Conservation (phyloP, 2,113 vertebrate genomes). For the Arothron firmamentum region DNA sequence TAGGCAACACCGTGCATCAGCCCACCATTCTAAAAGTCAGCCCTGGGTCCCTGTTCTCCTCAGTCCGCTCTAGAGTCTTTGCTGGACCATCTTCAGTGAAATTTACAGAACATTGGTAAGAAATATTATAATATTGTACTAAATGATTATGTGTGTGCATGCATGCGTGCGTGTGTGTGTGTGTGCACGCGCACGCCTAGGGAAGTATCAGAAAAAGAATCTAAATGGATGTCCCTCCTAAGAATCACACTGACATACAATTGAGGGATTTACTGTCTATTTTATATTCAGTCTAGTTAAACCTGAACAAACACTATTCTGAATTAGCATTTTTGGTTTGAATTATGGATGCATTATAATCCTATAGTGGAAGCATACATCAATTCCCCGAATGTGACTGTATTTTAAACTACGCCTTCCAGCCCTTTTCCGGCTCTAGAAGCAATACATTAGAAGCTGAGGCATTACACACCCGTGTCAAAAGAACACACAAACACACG, state of each 20-base stretch:
- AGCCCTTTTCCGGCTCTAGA: constrained; percentile 15
- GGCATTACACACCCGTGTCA: constrained; percentile 15
- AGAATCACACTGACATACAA: no score
- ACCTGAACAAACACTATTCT: constrained; percentile 1
- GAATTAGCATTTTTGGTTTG: constrained; percentile 19
- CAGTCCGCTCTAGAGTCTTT: neutral
- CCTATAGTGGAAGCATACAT: constrained; percentile 30
- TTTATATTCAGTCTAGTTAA: neutral
- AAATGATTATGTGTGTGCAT: no score
- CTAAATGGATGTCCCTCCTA: no score
- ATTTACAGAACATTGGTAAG: no score
- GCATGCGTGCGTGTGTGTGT: neutral
- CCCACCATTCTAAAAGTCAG: neutral
- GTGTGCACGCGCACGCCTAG: neutral
- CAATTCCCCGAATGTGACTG: constrained; percentile 18
- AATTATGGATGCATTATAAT: constrained; percentile 16
- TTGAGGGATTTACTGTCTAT: no score
- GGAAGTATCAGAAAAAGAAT: no score
- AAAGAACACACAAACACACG: neutral
- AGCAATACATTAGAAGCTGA: constrained; percentile 22
- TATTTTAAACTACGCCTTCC: constrained; percentile 29
- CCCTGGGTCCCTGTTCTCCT: neutral
- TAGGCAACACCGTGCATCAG: neutral
- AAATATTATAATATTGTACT: no score
- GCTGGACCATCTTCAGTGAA: neutral